These are phyloP conservation scores for Dendropsophus ebraccatus DNA, from an alignment of 2,113 vertebrate genomes.

Conservation along the genomic window DNA sequence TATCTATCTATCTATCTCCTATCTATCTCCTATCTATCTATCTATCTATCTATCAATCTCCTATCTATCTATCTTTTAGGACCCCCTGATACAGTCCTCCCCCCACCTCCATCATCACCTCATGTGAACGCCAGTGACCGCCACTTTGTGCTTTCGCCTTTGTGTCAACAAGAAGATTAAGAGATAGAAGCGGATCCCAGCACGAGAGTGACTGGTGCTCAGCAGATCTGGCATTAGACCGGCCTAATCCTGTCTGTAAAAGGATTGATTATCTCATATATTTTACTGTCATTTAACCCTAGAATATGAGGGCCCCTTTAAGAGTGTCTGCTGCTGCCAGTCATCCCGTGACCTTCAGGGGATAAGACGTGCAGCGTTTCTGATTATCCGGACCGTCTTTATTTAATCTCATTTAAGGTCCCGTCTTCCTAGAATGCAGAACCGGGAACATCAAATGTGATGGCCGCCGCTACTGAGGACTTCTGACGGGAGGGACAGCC, in stretches of 20 bases:
- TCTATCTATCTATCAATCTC: no score
- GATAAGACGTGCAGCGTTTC: not conserved
- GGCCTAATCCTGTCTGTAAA: constrained; percentile 60
- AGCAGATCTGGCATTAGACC: constrained; percentile 61
- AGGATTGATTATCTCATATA: constrained; percentile 52
- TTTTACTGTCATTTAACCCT: constrained; percentile 53
- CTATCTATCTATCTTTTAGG: no score
- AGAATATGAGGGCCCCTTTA: not conserved
- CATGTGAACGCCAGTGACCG: not conserved
- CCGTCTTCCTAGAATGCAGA: constrained; percentile 12
- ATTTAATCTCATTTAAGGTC: constrained; percentile 8
- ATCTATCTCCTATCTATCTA: no score
- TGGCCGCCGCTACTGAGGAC: no score
- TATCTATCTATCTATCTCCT: no score
- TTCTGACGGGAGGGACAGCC: no score
- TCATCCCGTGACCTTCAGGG: not conserved
- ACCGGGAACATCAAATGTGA: not conserved
- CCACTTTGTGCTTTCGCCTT: not conserved
- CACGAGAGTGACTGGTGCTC: constrained; percentile 61
- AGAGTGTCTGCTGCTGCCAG: no score
- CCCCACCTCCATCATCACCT: not conserved
- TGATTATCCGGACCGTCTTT: not conserved
- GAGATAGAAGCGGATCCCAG: constrained; percentile 7
- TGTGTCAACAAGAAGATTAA: constrained; percentile 57
- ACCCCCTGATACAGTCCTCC: no score